These are phyloP conservation scores for Candidula unifasciata DNA, from an alignment of 2,888 invertebrate genomes.

Conservation along the genomic window DNA sequence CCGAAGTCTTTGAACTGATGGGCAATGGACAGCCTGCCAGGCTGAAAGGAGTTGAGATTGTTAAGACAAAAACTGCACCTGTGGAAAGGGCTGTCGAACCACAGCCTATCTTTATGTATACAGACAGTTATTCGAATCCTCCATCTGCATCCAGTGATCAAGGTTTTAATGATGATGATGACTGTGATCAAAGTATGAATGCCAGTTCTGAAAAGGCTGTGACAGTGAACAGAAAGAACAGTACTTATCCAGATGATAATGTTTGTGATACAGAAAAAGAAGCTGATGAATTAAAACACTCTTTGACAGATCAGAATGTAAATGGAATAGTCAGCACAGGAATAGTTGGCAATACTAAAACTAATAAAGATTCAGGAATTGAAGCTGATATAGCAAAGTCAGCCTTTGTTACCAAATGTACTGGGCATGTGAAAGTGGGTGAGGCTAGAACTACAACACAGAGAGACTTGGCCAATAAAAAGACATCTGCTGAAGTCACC, in stretches of 20 bases:
- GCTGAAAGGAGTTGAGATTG: conserved; percentile 40
- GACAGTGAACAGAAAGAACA: background rate
- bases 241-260: background rate
- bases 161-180: conserved; percentile 21
- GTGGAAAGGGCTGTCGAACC: background rate
- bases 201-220: background rate
- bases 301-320: background rate
- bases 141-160: conserved; percentile 22
- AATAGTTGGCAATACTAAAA: background rate
- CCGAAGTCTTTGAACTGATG: conserved; percentile 38
- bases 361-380: conserved; percentile 21
- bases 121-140: background rate
- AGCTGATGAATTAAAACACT: background rate
- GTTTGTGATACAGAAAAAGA: background rate
- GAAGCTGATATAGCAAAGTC: background rate
- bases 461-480: background rate
- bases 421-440: background rate
- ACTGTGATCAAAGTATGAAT: background rate
- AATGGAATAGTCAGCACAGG: background rate
- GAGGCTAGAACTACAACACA: conserved; percentile 13
- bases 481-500: background rate
- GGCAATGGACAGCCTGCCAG: conserved; percentile 12
- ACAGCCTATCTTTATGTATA: background rate
- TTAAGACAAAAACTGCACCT: conserved; percentile 37
- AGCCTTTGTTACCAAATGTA: background rate